These are phyloP conservation scores for Balaeniceps rex DNA, from an alignment of 2,113 vertebrate genomes.

Conservation along the genomic window DNA sequence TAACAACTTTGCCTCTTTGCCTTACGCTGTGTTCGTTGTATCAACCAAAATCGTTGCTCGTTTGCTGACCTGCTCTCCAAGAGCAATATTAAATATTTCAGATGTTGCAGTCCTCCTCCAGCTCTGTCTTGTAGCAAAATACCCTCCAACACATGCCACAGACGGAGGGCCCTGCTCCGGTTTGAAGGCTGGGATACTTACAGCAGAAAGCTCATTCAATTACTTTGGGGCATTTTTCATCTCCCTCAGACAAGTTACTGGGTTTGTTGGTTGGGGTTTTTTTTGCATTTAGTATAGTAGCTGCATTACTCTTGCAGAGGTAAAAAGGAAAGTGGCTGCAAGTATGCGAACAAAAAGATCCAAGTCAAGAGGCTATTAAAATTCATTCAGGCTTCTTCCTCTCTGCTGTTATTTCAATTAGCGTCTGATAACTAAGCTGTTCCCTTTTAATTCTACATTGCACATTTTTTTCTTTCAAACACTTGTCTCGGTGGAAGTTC, in stretches of 20 bases:
- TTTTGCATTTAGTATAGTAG: neutral
- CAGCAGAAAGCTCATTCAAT: neutral
- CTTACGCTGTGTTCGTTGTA: neutral
- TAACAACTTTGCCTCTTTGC: neutral
- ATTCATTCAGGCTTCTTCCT: neutral
- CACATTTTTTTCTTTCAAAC: neutral
- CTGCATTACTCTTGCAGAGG: neutral
- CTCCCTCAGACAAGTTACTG: neutral
- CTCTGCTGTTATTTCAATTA: neutral
- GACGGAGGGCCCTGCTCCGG: neutral
- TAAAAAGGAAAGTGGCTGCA: neutral
- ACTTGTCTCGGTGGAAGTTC: neutral
- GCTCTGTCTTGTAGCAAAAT: neutral
- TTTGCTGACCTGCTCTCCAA: neutral
- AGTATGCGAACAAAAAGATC: neutral
- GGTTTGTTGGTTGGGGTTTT: neutral
- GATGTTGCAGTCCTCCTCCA: neutral
- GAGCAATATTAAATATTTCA: neutral
- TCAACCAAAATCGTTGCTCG: neutral
- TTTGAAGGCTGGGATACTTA: neutral
- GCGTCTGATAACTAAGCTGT: neutral
- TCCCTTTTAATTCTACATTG: neutral
- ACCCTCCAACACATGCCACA: neutral
- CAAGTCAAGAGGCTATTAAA: neutral
- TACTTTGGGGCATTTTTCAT: neutral